A percentile compares a stretch with the other conserved stretches of the same genome.
phyloP scores from a whole-genome alignment of 2,888 invertebrate genomes.

The Lasioglossum vierecki region DNA sequence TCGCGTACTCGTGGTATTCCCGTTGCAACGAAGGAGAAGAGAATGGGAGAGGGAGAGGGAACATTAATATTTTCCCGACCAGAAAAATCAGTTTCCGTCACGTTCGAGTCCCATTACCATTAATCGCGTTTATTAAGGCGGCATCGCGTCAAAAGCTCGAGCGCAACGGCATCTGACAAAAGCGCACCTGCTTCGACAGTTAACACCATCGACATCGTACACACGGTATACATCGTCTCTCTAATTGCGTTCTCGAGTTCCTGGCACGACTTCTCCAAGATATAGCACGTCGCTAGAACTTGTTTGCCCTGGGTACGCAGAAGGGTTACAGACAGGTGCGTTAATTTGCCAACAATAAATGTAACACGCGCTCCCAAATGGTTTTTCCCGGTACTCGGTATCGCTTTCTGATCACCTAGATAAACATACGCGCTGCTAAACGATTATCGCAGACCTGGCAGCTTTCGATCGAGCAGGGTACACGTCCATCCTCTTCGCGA shows the following conservation, averaged over 20 bases:
- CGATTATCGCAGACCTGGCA: constrained; percentile 14
- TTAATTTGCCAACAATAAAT: constrained; percentile 63
- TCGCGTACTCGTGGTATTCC: not conserved
- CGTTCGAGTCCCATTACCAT: constrained; percentile 36
- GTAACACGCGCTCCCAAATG: constrained; percentile 59
- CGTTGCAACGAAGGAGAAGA: not conserved
- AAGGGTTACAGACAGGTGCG: constrained; percentile 54
- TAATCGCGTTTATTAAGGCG: constrained; percentile 47
- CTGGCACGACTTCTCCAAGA: constrained; percentile 68
- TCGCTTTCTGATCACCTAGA: constrained; percentile 53
- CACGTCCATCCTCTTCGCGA: not conserved
- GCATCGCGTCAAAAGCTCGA: constrained; percentile 46
- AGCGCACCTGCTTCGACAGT: constrained; percentile 76
- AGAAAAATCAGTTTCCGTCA: not conserved
- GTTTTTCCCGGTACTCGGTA: constrained; percentile 56
- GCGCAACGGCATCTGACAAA: constrained; percentile 48
- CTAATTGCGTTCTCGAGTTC: constrained; percentile 76
- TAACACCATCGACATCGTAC: constrained; percentile 69
- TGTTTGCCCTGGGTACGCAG: constrained; percentile 65
- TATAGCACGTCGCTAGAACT: constrained; percentile 62
- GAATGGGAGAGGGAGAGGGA: not conserved
- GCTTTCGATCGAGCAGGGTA: not conserved
- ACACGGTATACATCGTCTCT: constrained; percentile 69
- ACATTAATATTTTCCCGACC: constrained; percentile 24
- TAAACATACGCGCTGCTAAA: constrained; percentile 59